Conservation (phyloP, 2,113 vertebrate genomes). For the Melanocharis versteri region DNA sequence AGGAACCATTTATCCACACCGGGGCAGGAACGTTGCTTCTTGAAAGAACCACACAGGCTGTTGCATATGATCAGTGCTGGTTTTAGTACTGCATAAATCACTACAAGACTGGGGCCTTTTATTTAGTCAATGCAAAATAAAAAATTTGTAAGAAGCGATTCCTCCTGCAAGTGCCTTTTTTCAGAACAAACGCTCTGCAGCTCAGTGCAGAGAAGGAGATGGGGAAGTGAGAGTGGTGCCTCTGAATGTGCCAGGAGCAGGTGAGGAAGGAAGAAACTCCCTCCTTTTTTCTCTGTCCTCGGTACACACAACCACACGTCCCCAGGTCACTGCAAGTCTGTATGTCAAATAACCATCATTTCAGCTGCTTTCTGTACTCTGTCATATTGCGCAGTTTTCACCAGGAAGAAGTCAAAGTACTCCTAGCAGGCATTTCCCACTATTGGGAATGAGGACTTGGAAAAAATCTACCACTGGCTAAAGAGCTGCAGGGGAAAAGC, state of each 20-base stretch:
- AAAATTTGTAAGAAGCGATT: background rate
- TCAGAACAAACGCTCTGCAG: background rate
- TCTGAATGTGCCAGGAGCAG: background rate
- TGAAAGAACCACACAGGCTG: background rate
- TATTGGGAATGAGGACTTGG: background rate
- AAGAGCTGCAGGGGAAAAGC: background rate
- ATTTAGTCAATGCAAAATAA: background rate
- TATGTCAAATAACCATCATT: background rate
- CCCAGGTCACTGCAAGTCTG: background rate
- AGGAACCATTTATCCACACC: background rate
- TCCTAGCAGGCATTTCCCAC: background rate
- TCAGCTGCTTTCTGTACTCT: background rate
- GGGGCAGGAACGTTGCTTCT: background rate
- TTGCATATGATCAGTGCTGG: background rate
- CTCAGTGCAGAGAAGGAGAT: background rate
- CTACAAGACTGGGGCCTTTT: background rate
- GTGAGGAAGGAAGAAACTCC: background rate
- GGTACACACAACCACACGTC: fast-evolving
- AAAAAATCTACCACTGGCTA: background rate
- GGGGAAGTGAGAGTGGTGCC: background rate
- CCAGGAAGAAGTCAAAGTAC: background rate
- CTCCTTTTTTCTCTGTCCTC: background rate
- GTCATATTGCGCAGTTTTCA: background rate
- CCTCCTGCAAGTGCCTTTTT: background rate
- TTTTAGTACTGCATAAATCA: background rate